These are phyloP conservation scores for Philhelius pedissequus DNA, from an alignment of 2,888 invertebrate genomes.

Conservation along the genomic window DNA sequence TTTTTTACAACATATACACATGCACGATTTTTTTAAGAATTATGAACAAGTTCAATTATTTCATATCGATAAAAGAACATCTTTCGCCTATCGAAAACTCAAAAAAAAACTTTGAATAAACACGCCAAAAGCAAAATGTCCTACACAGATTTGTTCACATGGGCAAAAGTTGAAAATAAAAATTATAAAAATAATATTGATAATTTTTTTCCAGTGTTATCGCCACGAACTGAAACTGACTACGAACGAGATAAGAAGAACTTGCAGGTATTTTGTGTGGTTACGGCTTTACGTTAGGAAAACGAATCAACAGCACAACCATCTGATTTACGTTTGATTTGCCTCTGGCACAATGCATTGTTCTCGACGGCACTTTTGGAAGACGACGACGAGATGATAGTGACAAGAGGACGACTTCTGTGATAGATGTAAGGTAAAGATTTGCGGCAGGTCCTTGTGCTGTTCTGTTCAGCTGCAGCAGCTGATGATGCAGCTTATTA, in stretches of 20 bases:
- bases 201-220: constrained; percentile 33
- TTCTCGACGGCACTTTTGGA: constrained; percentile 62
- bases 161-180: too few species aligned
- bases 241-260: constrained; percentile 45
- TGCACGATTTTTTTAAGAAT: too few species aligned
- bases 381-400: constrained; percentile 60
- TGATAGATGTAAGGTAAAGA: constrained; percentile 67
- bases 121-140: too few species aligned
- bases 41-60: too few species aligned
- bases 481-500: constrained; percentile 20
- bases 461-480: constrained; percentile 38
- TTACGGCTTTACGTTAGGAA: constrained; percentile 47
- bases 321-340: constrained; percentile 65
- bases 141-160: too few species aligned
- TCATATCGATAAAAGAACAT: too few species aligned
- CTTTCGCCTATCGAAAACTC: too few species aligned
- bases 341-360: constrained; percentile 59
- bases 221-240: neutral
- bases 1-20: too few species aligned
- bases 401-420: constrained; percentile 65
- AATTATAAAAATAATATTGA: neutral
- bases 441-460: constrained; percentile 64
- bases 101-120: too few species aligned
- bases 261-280: constrained; percentile 56
- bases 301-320: constrained; percentile 50